Percentiles rank a stretch among this genome's conserved stretches.
These are phyloP conservation scores for Eutolmus rufibarbis DNA, from an alignment of 2,888 invertebrate species.

Conservation along the genomic window DNA sequence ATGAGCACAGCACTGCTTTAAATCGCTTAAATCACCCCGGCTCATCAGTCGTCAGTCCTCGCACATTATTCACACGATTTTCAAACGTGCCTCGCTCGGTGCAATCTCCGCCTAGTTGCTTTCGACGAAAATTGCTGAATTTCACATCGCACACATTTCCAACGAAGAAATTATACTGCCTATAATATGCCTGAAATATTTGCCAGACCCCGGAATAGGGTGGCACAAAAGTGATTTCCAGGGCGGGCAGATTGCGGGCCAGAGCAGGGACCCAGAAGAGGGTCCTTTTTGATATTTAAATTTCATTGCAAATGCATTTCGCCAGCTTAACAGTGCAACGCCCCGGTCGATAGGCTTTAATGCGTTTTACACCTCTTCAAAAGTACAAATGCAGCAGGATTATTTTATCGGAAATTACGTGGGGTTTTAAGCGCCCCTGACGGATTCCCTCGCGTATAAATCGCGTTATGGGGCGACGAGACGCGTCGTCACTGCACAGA, in stretches of 20 bases:
- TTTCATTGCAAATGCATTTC: not conserved
- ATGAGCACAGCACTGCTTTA: not conserved
- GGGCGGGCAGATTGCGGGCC: not conserved
- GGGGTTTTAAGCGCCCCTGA: not conserved
- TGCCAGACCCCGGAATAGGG: not conserved
- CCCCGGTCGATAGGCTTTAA: not conserved
- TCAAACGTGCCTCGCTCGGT: not conserved
- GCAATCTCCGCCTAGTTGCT: not conserved
- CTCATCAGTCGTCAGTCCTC: not conserved
- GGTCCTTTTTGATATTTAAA: not conserved
- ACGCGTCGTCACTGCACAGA: not conserved
- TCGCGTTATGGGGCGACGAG: not conserved
- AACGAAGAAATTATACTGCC: not conserved
- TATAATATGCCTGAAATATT: not conserved
- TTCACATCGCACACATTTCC: not conserved
- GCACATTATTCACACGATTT: not conserved
- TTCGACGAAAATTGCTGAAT: not conserved
- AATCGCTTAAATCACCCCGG: not conserved
- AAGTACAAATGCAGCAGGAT: not conserved
- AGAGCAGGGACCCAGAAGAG: not conserved
- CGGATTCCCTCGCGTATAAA: not conserved
- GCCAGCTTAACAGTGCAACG: not conserved
- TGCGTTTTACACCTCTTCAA: not conserved
- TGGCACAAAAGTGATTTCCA: not conserved
- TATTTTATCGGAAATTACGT: constrained; percentile 23